Evolutionary conservation across 1,140 invertebrate genomes (phyloP).

Genomic region (Drosophila pallidifrons): DNA sequence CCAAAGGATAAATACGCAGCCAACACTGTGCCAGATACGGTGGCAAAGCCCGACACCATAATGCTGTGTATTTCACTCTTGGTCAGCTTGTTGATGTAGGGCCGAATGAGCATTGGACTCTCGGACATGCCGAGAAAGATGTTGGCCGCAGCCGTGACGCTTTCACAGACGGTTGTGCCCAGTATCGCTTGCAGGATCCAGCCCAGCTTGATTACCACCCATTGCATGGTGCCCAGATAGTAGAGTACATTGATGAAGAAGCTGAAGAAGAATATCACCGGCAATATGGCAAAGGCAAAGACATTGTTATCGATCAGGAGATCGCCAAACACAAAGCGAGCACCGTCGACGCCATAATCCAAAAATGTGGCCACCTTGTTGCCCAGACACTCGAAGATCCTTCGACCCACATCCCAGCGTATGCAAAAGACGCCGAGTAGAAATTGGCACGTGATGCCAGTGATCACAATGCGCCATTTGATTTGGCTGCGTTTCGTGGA

Average conservation of each 20-base stretch:
- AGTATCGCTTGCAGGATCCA: slow-evolving; percentile 90
- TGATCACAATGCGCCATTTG: slow-evolving; percentile 91
- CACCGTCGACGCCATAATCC: slow-evolving; percentile 91
- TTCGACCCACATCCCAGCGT: slow-evolving; percentile 91
- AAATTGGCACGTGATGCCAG: slow-evolving; percentile 94
- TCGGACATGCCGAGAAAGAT: slow-evolving; percentile 97
- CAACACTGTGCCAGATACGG: slow-evolving; percentile 96
- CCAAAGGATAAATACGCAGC: slow-evolving; percentile 97
- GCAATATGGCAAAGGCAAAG: slow-evolving; percentile 93
- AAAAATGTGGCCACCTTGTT: slow-evolving; percentile 93
- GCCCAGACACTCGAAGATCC: slow-evolving; percentile 92
- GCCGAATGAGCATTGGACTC: slow-evolving; percentile 94
- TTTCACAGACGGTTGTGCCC: slow-evolving; percentile 96
- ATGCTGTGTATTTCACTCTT: slow-evolving; percentile 96
- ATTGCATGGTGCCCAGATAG: slow-evolving; percentile 95
- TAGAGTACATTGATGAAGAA: slow-evolving; percentile 95
- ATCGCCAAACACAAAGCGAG: slow-evolving; percentile 94
- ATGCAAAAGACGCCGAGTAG: slow-evolving; percentile 94
- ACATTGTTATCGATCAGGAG: slow-evolving; percentile 86
- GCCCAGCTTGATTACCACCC: slow-evolving; percentile 93
- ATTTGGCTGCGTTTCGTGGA: slow-evolving; percentile 88
- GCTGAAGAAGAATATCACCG: slow-evolving; percentile 96
- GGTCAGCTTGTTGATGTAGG: slow-evolving; percentile 92
- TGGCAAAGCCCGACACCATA: slow-evolving; percentile 97
- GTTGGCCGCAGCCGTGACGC: slow-evolving; percentile 95